Evolutionary conservation across 2,888 invertebrate genomes (phyloP).

Genomic region (Frankliniella intonsa): DNA sequence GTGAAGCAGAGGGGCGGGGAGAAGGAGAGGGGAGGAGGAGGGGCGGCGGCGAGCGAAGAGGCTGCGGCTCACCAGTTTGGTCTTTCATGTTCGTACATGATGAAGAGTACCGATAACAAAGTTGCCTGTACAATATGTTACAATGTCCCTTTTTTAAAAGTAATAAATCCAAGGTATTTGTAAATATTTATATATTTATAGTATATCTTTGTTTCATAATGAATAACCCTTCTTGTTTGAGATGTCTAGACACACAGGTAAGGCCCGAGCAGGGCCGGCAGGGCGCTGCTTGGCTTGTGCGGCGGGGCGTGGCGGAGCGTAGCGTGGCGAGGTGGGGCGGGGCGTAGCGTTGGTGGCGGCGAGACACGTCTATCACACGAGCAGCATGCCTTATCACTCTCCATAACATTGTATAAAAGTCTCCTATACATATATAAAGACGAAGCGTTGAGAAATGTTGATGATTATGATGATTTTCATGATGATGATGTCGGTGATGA

Average conservation of each 20-base stretch:
- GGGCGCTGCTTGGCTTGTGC: neutral
- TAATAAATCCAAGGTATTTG: conserved; percentile 3
- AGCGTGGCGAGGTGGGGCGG: neutral
- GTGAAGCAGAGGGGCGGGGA: neutral
- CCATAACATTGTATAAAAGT: neutral
- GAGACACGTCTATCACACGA: neutral
- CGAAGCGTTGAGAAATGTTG: neutral
- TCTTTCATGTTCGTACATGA: conserved; percentile 14
- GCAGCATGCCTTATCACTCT: neutral
- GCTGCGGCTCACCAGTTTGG: neutral
- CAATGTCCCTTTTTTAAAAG: conserved; percentile 6
- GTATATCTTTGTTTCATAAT: neutral
- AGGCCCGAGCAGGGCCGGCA: neutral
- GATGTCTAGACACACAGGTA: neutral
- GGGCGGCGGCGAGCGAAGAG: neutral
- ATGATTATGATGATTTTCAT: neutral
- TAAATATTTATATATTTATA: conserved; percentile 13
- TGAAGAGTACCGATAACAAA: conserved; percentile 22
- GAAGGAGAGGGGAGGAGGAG: neutral
- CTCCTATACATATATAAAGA: conserved; percentile 5
- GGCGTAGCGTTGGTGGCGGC: neutral
- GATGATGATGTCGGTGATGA: neutral
- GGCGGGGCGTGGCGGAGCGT: neutral
- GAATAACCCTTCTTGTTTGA: neutral
- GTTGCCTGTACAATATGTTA: conserved; percentile 12